These are phyloP conservation scores for Oenanthe oenanthe DNA, from an alignment of 2,113 vertebrate species.

Conservation along the genomic window DNA sequence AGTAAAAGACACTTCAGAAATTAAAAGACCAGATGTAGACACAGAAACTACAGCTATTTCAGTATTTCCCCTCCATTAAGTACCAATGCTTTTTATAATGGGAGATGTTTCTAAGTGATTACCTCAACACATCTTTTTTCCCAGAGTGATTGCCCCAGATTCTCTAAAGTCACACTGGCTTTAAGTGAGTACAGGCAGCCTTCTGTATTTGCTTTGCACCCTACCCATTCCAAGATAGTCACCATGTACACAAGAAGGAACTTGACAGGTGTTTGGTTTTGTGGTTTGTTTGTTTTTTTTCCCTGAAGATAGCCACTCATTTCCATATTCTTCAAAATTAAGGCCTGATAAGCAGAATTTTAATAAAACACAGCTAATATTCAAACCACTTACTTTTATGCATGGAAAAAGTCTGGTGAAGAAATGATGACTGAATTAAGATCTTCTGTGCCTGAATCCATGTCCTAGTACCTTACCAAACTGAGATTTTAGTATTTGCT, in stretches of 20 bases:
- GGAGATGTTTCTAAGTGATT: not conserved
- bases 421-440: not conserved
- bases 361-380: not conserved
- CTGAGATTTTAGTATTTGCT: not conserved
- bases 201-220: not conserved
- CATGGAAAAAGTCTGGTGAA: not conserved
- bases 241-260: not conserved
- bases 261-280: not conserved
- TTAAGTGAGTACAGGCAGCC: not conserved
- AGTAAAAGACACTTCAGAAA: not conserved
- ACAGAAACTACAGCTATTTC: not conserved
- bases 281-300: rapidly evolving
- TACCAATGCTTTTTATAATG: not conserved
- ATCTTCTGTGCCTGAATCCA: not conserved
- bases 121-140: not conserved
- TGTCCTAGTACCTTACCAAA: not conserved
- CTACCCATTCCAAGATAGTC: not conserved
- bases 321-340: not conserved
- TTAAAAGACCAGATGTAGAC: not conserved
- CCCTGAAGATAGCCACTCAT: not conserved
- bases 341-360: not conserved
- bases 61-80: not conserved
- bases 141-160: not conserved
- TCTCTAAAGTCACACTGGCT: not conserved
- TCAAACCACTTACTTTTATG: not conserved